These are phyloP conservation scores for Caligus rogercresseyi DNA, from an alignment of 1,140 invertebrate species.

Conservation along the genomic window DNA sequence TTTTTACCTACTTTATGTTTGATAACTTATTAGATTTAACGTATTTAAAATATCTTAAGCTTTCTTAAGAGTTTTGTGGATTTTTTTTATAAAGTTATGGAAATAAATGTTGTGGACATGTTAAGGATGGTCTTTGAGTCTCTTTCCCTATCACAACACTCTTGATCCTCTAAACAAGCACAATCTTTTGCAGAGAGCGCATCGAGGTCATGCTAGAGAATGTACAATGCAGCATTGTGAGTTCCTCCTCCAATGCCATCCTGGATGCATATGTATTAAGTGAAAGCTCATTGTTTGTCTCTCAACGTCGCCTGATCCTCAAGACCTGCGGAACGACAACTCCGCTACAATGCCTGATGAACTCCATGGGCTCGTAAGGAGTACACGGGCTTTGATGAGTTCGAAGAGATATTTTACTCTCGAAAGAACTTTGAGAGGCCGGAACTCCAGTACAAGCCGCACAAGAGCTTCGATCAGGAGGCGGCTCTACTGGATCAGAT, in stretches of 20 bases:
- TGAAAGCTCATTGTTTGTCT: constrained; percentile 21
- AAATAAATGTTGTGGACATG: too few relatives aligned
- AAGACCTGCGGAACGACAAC: constrained; percentile 98
- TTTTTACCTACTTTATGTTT: too few relatives aligned
- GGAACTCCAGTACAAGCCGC: constrained; percentile 63
- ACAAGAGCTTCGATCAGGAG: constrained; percentile 75
- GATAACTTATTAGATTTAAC: too few relatives aligned
- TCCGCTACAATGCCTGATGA: constrained; percentile 66
- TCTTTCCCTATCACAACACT: too few relatives aligned
- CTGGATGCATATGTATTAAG: constrained; percentile 92
- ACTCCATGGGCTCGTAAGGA: constrained; percentile 61
- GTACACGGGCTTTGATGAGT: constrained; percentile 60
- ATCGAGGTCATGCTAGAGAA: constrained; percentile 55
- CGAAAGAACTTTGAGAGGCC: constrained; percentile 88
- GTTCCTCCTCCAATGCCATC: constrained; percentile 63
- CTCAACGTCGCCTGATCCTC: constrained; percentile 49
- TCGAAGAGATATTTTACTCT: constrained; percentile 84
- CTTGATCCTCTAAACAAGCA: too few relatives aligned
- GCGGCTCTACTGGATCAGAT: constrained; percentile 63
- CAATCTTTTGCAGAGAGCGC: constrained; percentile 51
- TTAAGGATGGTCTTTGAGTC: too few relatives aligned
- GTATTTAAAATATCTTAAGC: too few relatives aligned
- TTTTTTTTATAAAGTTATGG: too few relatives aligned
- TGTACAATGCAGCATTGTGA: constrained; percentile 55
- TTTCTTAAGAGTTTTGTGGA: too few relatives aligned